Percentiles rank a stretch among this genome's conserved stretches.
Conservation (phyloP, 1,140 invertebrate species). For the Globodera ellingtonae region DNA sequence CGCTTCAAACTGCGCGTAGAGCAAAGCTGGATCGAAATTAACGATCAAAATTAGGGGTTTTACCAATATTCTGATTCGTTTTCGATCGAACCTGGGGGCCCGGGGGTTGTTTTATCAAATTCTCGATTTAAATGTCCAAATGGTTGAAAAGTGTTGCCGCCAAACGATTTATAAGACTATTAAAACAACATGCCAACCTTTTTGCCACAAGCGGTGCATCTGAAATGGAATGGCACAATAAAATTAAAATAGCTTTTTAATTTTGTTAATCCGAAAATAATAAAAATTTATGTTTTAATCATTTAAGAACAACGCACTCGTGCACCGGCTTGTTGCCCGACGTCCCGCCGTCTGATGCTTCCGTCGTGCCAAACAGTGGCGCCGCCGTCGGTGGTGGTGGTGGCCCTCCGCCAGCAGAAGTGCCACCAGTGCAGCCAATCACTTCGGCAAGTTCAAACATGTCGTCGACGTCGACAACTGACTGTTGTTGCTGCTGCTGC, state of each 20-base stretch:
- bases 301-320: neutral
- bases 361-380: neutral
- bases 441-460: neutral
- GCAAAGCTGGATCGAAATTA: conserved; percentile 1
- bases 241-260: no score
- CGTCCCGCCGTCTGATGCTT: neutral
- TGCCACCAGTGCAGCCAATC: neutral
- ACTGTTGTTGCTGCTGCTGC: neutral
- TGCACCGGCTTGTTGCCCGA: neutral
- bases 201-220: neutral
- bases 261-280: no score
- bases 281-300: no score
- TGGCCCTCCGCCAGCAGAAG: no score
- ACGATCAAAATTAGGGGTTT: no score
- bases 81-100: no score
- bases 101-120: no score
- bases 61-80: no score
- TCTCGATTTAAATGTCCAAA: no score
- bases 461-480: neutral
- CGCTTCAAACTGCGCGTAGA: conserved; percentile 29
- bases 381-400: no score
- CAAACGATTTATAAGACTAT: no score
- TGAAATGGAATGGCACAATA: neutral
- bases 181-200: neutral
- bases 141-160: no score